Evolutionary conservation across 2,888 invertebrate species (phyloP), one percentile per base, ranked within the genome.

Genomic region (Rhopalosiphum nymphaeae): DNA sequence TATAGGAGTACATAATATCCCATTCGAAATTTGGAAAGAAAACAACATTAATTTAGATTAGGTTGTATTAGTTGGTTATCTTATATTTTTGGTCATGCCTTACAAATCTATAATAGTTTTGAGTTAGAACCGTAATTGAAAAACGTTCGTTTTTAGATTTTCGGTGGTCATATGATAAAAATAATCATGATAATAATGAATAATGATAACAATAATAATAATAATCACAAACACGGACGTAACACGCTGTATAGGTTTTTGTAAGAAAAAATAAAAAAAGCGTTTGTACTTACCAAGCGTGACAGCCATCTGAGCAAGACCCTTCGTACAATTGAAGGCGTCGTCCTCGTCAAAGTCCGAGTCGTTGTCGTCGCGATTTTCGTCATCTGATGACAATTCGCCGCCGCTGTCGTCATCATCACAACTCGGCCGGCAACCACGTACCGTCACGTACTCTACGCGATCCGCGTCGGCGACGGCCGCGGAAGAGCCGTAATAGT

Each of bases 241-340:
- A 36, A 78, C 21, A 36, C 21, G 2, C 36, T 36, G n/a, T 53
- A 78, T 21, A 16, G 36, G n/a, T 78, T 78, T 21, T 36, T 21
- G 78, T 36, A 21, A 36, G 53, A 21, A 53, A 53, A 21, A 53
- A 53, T 4, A 78, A 78, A 78, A 36, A 42, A 44, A 46, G 13
- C 29, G n/a, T 42, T 9, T 26, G 36, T 10, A 85, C 53, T 88
- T 26, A 92, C 92, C 87, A 2, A 92, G 92, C 21, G 87, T 29
- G 29, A 92, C 88, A 3, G 92, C 92, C 92, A 92, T 92, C 53
- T 92, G 92, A 2, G 87, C 92, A n/a, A 92, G 21, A 3, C 92
- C 92, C 42, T 92, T 92, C 4, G 92, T 92, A 21, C 25, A 4
- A n/a, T 57, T 25, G n/a, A n/a, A 44, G 21, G 10, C 16, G 13